Base-by-base conservation (phyloP, 2,797 vertebrate species). In the Oreochromis mossambicus region DNA sequence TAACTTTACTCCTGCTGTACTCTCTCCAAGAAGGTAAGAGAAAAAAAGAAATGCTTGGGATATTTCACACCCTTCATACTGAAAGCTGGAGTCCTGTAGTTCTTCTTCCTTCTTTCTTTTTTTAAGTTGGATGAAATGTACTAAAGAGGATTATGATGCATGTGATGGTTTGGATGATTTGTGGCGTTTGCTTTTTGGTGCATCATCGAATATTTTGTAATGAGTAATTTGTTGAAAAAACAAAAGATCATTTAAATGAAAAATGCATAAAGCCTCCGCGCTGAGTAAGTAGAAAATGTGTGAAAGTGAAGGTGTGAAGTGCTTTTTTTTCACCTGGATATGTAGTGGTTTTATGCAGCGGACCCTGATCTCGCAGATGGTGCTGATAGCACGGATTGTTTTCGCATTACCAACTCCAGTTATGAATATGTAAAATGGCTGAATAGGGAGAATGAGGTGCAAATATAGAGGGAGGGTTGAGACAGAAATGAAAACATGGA, bases 1-100 rank as follows among this genome's bases (percentile, higher is more conserved):
- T 97, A 97, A 98, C 97, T 97, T 97, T 98, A 96, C 95, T 98
- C 97, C 97, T 98, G 97, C 96, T 98, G 97, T 98, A 97, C 97
- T 97, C 97, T 96, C 96, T 98, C 94, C 97, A 95, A 95, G 96
- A 97, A 98, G 97, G 97, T 98, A 97, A 96, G 97, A 83, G 52
- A 50, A 52, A 83, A 82, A 81, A 70, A 78, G 5, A 50, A 80
- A 73, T 55, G 52, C 73, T 43, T 8, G 15, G 34, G 51, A 86
- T 77, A 81, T 86, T 78, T 55, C 26, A 77, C 90, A 79, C 34
- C 61, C 43, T 81, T 55, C 36, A 52, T 51, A 10, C 70, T 50
- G 46, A 50, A 21, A 50, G 51, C 26, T 51, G 12, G 73, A 89
- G 13, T 85, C 36, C 75, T 73, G 19, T 9, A 83, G 52, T 86